Base-by-base conservation (phyloP, 2,888 invertebrate species). In the Calameuta filiformis region DNA sequence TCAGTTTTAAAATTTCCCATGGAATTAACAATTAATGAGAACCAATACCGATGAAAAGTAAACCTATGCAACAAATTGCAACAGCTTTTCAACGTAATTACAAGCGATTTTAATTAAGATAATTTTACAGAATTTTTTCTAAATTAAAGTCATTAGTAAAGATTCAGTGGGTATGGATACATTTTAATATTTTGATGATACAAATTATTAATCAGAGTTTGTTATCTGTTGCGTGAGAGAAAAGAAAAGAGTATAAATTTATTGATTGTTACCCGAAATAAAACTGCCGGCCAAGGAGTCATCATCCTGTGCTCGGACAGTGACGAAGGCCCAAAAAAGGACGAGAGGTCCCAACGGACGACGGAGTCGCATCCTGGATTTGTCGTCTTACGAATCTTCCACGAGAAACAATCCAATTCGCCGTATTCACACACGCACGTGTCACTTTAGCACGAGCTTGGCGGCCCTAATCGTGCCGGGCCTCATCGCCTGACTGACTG, bases 221-320 rank as follows among this genome's bases (percentile, higher is more conserved):
- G 23, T 23, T 23, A 56, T 23, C 15, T 23, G 23, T 23, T 23
- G 23, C 9, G 9, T 23, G 23, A 56, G 56, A 35, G 37, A 30
- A 69, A 30, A 30, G 11, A 75, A 11, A 15, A 35, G 31, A 74
- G 15, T 35, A 33, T 30, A 68, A 68, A 75, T 77, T 79, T 77
- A 74, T 73, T 75, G 23, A 37, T 77, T 40, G 75, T 77, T 93
- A 96, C 96, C 96, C 92, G 96, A 96, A 78, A 97, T 93, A 91
- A 97, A 96, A 88, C 96, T 96, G 88, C 96, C 95, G 81, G 96
- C 96, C 89, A 97, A 93, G 75, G 96, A 96, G 86, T 96, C 97
- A 90, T 96, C 96, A 83, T 92, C 92, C 87, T 92, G 92, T 71
- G 88, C 88, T 77, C 81, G 78, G 78, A 86, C 85, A 77, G 85